Conservation (phyloP, 2,888 invertebrate genomes). For the Drosophila mimetica region DNA sequence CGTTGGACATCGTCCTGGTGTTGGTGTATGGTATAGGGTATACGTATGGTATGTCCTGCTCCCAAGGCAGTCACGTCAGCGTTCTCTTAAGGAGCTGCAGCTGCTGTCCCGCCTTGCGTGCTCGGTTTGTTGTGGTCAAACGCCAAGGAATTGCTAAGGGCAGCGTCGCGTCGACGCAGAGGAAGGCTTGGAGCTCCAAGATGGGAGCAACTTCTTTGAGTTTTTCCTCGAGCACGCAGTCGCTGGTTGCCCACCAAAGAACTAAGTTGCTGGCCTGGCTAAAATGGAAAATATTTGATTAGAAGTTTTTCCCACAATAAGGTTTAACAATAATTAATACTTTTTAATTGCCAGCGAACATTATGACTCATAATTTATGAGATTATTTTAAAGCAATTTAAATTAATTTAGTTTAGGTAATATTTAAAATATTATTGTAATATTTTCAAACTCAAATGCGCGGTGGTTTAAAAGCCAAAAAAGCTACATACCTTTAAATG, state of each 20-base stretch:
- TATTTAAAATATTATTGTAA: no score
- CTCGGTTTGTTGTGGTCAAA: slow-evolving; percentile 69
- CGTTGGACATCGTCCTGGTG: slow-evolving; percentile 68
- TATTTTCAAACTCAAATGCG: no score
- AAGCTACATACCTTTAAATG: no score
- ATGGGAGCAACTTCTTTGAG: slow-evolving; percentile 2
- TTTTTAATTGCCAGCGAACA: no score
- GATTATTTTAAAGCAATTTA: no score
- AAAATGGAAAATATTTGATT: slow-evolving; percentile 3
- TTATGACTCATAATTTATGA: no score
- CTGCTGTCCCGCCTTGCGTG: slow-evolving; percentile 61
- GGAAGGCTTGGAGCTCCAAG: slow-evolving; percentile 13
- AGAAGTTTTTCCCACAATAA: not conserved
- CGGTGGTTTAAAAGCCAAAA: no score
- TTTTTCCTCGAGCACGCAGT: slow-evolving; percentile 22
- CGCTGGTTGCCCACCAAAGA: slow-evolving; percentile 24
- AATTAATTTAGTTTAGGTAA: no score
- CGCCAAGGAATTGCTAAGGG: slow-evolving; percentile 53
- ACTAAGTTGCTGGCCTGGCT: slow-evolving; percentile 17
- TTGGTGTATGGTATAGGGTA: slow-evolving; percentile 12
- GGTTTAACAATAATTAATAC: not conserved
- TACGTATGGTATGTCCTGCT: not conserved
- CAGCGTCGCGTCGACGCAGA: slow-evolving; percentile 66
- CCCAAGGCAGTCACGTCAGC: slow-evolving; percentile 39
- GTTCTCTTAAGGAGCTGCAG: slow-evolving; percentile 52